phyloP scores from a whole-genome alignment of 2,797 vertebrate genomes.

The Leuciscus waleckii region DNA sequence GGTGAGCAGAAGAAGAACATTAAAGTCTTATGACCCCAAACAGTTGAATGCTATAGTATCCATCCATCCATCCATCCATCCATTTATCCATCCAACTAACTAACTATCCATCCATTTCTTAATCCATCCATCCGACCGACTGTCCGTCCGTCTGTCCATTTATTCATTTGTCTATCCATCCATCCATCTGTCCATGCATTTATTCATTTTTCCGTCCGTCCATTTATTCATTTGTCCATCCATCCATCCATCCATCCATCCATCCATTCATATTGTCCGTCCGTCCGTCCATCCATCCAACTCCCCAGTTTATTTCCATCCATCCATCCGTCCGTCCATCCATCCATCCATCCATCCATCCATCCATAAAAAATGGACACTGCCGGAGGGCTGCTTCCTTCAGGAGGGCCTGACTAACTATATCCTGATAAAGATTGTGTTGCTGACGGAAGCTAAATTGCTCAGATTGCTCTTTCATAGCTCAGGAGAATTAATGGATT shows the following conservation, averaged over 20 bases:
- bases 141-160: neutral
- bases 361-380: constrained; percentile 59
- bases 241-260: no score
- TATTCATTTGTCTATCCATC: neutral
- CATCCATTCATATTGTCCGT: neutral
- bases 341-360: no score
- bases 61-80: neutral
- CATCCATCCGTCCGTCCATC: no score
- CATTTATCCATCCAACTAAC: neutral
- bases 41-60: no score
- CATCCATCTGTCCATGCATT: no score
- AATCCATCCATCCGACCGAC: neutral
- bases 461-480: constrained; percentile 15
- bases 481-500: neutral
- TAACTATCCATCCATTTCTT: neutral
- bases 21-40: no score
- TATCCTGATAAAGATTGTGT: constrained; percentile 67
- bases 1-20: no score
- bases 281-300: no score
- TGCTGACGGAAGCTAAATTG: constrained; percentile 54
- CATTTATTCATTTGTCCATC: fast-evolving
- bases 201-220: neutral
- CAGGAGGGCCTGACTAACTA: constrained; percentile 68
- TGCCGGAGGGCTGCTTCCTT: constrained; percentile 63
- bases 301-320: no score